phyloP scores from a whole-genome alignment of 2,797 vertebrate genomes.

The Microctenopoma steveboyesi region DNA sequence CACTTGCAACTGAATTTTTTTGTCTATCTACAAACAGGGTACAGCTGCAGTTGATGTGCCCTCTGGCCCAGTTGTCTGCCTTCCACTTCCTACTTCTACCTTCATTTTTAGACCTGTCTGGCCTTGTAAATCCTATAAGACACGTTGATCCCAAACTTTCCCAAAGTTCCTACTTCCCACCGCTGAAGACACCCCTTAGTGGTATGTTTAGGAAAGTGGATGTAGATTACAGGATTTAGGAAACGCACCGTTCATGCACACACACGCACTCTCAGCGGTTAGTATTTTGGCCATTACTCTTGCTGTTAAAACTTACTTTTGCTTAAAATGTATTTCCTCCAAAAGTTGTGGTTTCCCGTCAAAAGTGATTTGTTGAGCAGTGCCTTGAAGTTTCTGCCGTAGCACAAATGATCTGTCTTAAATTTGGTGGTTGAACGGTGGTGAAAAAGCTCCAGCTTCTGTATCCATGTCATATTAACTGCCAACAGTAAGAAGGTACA shows the following conservation, averaged over 20 bases:
- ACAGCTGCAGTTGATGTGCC: conserved; percentile 7
- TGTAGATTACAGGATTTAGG: conserved; percentile 37
- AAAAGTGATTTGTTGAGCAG: not conserved
- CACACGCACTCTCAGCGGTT: not conserved
- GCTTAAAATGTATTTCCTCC: not conserved
- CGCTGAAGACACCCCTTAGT: conserved; percentile 42
- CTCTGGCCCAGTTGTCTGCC: conserved; percentile 17
- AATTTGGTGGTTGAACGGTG: not conserved
- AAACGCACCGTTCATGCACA: conserved; percentile 37
- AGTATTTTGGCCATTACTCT: not conserved
- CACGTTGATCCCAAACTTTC: conserved; percentile 59
- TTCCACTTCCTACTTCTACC: not conserved
- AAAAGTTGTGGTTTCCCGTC: not conserved
- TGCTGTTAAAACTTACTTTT: conserved; percentile 5
- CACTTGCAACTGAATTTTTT: not conserved
- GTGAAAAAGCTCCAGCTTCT: not conserved
- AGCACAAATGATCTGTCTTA: not conserved
- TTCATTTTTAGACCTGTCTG: conserved; percentile 69
- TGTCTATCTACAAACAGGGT: not conserved
- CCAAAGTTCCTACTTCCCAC: conserved; percentile 60
- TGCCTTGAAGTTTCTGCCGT: not conserved
- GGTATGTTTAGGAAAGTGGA: conserved; percentile 56
- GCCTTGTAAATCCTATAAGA: conserved; percentile 72
- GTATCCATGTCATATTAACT: not conserved
- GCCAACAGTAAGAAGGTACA: not conserved